These are phyloP conservation scores for Recurvirostra avosetta DNA, from an alignment of 2,113 vertebrate genomes.

Conservation along the genomic window DNA sequence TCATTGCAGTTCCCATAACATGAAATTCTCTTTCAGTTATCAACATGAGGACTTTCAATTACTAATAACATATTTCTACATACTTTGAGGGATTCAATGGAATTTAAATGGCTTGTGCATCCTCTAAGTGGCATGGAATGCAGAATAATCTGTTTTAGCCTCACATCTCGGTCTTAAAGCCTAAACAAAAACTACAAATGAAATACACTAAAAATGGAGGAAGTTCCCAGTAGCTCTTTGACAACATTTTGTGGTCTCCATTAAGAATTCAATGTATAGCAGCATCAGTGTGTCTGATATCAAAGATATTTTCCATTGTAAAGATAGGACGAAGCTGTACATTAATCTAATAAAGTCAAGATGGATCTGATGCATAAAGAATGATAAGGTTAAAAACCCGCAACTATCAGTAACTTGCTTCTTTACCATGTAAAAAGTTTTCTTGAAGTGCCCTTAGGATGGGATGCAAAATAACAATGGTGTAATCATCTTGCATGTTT, in stretches of 20 bases:
- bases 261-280: background rate
- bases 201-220: background rate
- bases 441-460: background rate
- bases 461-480: background rate
- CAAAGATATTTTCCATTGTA: background rate
- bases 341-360: background rate
- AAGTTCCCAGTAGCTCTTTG: background rate
- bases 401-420: background rate
- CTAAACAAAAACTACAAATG: background rate
- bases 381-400: fast-evolving
- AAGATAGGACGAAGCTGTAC: background rate
- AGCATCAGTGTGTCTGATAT: background rate
- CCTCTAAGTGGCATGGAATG: background rate
- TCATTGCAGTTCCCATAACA: background rate
- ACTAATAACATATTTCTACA: background rate
- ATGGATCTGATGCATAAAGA: background rate
- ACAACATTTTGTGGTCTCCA: background rate
- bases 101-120: background rate
- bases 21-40: background rate
- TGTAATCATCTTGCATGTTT: background rate
- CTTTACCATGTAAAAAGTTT: background rate
- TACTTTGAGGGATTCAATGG: background rate
- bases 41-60: background rate
- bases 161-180: background rate
- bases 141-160: background rate